phyloP scores from a whole-genome alignment of 2,797 vertebrate genomes.

The Pantherophis alleghaniensis region DNA sequence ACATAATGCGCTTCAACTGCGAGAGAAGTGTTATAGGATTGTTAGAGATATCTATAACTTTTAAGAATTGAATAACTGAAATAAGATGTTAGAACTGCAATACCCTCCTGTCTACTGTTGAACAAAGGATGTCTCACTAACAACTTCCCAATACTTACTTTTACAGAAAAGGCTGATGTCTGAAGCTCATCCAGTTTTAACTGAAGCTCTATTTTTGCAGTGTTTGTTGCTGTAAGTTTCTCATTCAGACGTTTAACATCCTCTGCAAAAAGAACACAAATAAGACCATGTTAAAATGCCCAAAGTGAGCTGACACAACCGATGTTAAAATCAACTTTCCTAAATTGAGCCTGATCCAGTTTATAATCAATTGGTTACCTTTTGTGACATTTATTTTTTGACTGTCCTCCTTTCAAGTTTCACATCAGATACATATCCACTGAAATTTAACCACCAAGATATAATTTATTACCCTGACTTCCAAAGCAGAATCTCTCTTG shows the following conservation, averaged over 20 bases:
- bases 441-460: not conserved
- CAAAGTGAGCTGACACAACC: too few relatives aligned
- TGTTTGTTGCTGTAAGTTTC: conserved; percentile 84
- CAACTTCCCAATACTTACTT: conserved; percentile 70
- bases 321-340: not conserved
- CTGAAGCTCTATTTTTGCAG: conserved; percentile 85
- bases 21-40: not conserved
- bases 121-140: not conserved
- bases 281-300: conserved; percentile 5
- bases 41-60: not conserved
- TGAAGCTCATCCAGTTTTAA: conserved; percentile 92
- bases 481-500: not conserved
- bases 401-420: not conserved
- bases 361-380: not conserved
- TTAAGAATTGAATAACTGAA: not conserved
- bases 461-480: not conserved
- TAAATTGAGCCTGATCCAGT: not conserved
- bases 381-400: not conserved
- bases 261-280: conserved; percentile 72
- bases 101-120: not conserved
- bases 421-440: not conserved
- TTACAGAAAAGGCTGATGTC: conserved; percentile 88
- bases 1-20: not conserved
- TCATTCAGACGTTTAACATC: conserved; percentile 90
- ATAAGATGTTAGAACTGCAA: not conserved